Conservation (phyloP, 2,113 vertebrate genomes). For the Sinocyclocheilus maitianheensis region DNA sequence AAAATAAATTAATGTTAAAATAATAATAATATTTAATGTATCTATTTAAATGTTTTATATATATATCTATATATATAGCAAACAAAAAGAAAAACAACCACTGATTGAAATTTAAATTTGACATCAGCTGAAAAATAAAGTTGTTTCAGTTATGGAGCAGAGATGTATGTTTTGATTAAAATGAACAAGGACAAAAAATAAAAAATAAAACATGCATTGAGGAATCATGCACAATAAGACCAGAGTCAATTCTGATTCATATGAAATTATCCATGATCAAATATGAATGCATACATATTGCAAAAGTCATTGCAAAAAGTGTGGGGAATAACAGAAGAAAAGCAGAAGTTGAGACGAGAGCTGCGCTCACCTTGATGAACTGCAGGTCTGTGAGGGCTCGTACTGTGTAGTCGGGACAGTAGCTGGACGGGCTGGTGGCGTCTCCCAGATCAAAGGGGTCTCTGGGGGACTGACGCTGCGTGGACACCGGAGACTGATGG, state of each 20-base stretch:
- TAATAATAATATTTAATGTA: too few species aligned
- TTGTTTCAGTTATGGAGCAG: neutral
- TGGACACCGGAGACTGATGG: slow-evolving; percentile 85
- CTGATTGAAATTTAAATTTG: too few species aligned
- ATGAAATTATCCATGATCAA: neutral
- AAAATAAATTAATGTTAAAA: too few species aligned
- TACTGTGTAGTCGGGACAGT: slow-evolving; percentile 92
- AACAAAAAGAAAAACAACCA: too few species aligned
- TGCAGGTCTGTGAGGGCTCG: slow-evolving; percentile 89
- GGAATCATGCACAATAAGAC: neutral
- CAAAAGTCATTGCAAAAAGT: neutral
- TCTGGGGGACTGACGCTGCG: slow-evolving; percentile 69
- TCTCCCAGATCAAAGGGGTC: slow-evolving; percentile 79
- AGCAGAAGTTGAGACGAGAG: neutral
- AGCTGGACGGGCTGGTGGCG: slow-evolving; percentile 74
- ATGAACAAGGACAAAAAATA: neutral
- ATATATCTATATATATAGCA: too few species aligned
- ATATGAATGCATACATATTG: neutral
- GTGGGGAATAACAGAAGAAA: too few species aligned
- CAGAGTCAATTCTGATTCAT: neutral
- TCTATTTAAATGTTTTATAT: too few species aligned
- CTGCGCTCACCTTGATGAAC: slow-evolving; percentile 79
- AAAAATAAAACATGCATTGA: neutral
- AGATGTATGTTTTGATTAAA: neutral
- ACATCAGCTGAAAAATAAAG: too few species aligned